phyloP scores from a whole-genome alignment of 2,888 invertebrate species.

The Campoletis raptor region DNA sequence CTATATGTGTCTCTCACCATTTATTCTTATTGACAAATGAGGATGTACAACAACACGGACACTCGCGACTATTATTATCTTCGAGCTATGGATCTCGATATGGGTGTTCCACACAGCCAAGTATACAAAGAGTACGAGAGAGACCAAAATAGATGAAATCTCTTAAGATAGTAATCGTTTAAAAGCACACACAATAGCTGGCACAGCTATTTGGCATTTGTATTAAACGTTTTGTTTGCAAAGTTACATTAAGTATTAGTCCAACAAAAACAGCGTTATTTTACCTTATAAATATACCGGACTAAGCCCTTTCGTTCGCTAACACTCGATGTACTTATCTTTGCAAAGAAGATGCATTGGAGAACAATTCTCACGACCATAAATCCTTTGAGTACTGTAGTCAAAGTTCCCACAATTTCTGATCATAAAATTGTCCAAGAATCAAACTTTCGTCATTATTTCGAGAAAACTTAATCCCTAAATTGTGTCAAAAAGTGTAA shows the following conservation, averaged over 20 bases:
- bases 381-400: slow-evolving; percentile 14
- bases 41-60: slow-evolving; percentile 34
- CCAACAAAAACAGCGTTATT: not conserved
- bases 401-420: slow-evolving; percentile 17
- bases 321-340: not conserved
- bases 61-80: slow-evolving; percentile 27
- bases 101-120: slow-evolving; percentile 37
- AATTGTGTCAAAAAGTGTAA: not conserved
- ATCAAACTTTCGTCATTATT: not conserved
- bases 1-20: slow-evolving; percentile 25
- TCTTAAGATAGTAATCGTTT: slow-evolving; percentile 54
- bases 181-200: slow-evolving; percentile 57
- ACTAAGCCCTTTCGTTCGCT: slow-evolving; percentile 6
- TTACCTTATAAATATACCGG: not conserved
- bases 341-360: slow-evolving; percentile 34
- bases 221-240: slow-evolving; percentile 23
- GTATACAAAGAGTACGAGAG: slow-evolving; percentile 4
- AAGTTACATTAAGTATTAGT: slow-evolving; percentile 9
- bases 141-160: slow-evolving; percentile 36
- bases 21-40: slow-evolving; percentile 61
- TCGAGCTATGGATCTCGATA: slow-evolving; percentile 19
- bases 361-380: slow-evolving; percentile 56
- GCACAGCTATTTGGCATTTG: slow-evolving; percentile 64
- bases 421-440: not conserved
- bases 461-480: not conserved